A percentile compares a stretch with the other conserved stretches of the same genome.
Conservation (phyloP, 2,113 vertebrate species). For the Etheostoma spectabile region DNA sequence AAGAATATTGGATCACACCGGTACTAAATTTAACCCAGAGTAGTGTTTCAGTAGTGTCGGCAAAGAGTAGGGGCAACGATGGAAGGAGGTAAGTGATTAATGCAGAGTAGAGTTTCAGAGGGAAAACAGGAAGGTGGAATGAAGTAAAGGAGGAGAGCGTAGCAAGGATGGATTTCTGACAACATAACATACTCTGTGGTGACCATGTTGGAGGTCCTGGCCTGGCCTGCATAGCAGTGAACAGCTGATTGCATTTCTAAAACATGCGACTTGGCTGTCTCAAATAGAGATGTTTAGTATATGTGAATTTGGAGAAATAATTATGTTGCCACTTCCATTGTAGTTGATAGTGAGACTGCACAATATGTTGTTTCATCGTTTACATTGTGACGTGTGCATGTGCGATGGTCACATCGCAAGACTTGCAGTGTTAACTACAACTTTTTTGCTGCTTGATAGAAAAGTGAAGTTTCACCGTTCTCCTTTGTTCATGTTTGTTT, state of each 20-base stretch:
- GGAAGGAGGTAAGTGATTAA: constrained; percentile 51
- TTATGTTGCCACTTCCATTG: not conserved
- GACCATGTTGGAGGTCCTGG: not conserved
- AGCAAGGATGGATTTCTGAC: constrained; percentile 11
- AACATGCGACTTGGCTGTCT: not conserved
- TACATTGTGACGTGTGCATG: too few relatives aligned
- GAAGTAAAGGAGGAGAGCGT: constrained; percentile 26
- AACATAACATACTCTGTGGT: not conserved
- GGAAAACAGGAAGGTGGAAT: constrained; percentile 49
- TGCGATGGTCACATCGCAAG: too few relatives aligned
- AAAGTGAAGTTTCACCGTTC: too few relatives aligned
- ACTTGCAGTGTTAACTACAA: too few relatives aligned
- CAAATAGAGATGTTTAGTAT: not conserved
- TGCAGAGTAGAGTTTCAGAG: constrained; percentile 54
- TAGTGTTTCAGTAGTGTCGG: constrained; percentile 75
- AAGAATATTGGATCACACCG: constrained; percentile 77
- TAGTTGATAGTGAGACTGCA: not conserved
- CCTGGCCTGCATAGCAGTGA: not conserved
- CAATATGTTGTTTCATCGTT: too few relatives aligned
- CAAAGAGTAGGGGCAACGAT: constrained; percentile 29
- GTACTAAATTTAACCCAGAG: constrained; percentile 80
- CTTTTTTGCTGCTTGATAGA: too few relatives aligned
- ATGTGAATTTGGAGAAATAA: not conserved
- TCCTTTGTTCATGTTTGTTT: too few relatives aligned
- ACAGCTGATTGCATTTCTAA: not conserved